Evolutionary conservation across 2,888 invertebrate genomes (phyloP), one percentile per base, ranked within the genome.

Genomic region (Thecophora atra): DNA sequence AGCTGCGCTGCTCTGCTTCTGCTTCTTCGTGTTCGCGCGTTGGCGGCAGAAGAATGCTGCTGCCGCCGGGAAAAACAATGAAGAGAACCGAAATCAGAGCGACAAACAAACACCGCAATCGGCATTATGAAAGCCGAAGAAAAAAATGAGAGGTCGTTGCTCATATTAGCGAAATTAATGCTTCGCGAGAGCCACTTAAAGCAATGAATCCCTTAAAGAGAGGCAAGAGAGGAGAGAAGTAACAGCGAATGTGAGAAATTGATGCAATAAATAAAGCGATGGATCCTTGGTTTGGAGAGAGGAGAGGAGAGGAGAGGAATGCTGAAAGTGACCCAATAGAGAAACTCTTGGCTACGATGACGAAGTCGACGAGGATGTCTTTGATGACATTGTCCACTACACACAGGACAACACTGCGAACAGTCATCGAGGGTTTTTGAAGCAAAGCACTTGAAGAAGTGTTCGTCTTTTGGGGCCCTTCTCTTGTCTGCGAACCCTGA

Each of bases 231-330:
- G 24, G 24, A 30, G 1, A 56, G 11, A 44, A 19, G 19, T 21
- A n/a, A 26, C n/a, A 44, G 70, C 63, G 66, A 74, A 74, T 72
- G 63, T 67, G 68, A 74, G 62, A 74, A 72, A 74, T 74, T 71
- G 71, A 17, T 63, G 44, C 51, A 26, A 72, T 74, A 52, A 70
- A 68, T 74, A 47, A n/a, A n/a, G n/a, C n/a, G n/a, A n/a, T 58
- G 26, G 58, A 26, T 24, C 26, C 1, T 58, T 21, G 11, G 13
- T 6, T 13, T 28, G 24, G 58, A 26, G 24, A 24, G 47, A n/a
- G 1, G 13, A 17, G 17, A 5, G 47, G 47, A n/a, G 1, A 17
- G 47, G 17, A 0, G 13, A 47, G 47, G 47, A 17, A 47, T 5
- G 47, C 13, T 5, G 47, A 47, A n/a, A 11, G 47, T 6, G 44